Percentiles rank a stretch among this genome's conserved stretches.
Evolutionary conservation across 2,113 vertebrate genomes (phyloP).

Genomic region (Pristiophorus japonicus): DNA sequence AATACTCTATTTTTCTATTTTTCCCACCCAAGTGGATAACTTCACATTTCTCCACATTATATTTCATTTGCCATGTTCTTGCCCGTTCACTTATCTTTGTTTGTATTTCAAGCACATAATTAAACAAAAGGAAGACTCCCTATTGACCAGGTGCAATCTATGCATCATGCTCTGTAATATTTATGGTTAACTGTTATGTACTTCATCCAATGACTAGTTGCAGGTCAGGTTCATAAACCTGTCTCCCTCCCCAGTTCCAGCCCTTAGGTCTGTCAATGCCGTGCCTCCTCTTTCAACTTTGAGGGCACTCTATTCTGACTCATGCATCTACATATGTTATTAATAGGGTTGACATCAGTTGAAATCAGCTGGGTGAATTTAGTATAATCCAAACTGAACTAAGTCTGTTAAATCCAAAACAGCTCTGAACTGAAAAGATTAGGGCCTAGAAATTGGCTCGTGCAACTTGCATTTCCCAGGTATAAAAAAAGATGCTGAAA

Average conservation of each 20-base stretch:
- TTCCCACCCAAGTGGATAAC: too few relatives aligned
- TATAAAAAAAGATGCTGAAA: not conserved
- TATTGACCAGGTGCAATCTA: not conserved
- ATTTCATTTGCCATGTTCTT: too few relatives aligned
- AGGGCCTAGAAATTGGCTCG: not conserved
- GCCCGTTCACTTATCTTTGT: too few relatives aligned
- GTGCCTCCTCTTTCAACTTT: not conserved
- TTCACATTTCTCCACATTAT: too few relatives aligned
- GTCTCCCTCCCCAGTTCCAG: not conserved
- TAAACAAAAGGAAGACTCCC: not conserved
- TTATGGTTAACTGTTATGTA: not conserved
- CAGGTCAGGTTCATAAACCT: not conserved
- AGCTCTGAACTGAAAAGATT: not conserved
- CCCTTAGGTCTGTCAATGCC: not conserved
- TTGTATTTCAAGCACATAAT: not conserved
- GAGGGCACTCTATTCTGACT: not conserved
- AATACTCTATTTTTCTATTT: too few relatives aligned
- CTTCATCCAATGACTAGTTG: not conserved
- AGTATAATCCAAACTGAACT: not conserved
- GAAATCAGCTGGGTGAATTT: not conserved
- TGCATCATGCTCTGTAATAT: not conserved
- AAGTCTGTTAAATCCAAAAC: not conserved
- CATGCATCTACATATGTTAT: not conserved
- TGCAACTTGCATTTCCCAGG: not conserved
- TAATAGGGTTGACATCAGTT: not conserved